Conservation (phyloP, 1,140 invertebrate genomes). For the Papilio xuthus region DNA sequence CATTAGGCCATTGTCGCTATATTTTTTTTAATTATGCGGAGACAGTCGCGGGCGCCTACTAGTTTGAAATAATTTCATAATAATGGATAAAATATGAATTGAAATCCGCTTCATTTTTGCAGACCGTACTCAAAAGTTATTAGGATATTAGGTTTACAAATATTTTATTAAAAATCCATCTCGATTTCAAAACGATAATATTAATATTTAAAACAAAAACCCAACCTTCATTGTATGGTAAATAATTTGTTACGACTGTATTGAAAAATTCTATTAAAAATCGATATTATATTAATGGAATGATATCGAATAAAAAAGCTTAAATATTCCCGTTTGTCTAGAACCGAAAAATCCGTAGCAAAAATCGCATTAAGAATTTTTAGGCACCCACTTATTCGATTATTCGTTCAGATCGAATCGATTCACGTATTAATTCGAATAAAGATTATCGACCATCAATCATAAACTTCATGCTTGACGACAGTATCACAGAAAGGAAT, state of each 20-base stretch:
- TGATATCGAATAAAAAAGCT: slow-evolving; percentile 8
- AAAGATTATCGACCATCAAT: slow-evolving; percentile 65
- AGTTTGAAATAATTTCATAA: not conserved
- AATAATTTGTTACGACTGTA: slow-evolving; percentile 29
- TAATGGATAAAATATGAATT: not conserved
- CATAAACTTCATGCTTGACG: slow-evolving; percentile 62
- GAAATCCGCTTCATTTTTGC: not conserved
- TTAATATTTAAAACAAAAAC: slow-evolving; percentile 16
- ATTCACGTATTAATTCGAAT: slow-evolving; percentile 71
- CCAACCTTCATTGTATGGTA: slow-evolving; percentile 16
- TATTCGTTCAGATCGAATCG: slow-evolving; percentile 60
- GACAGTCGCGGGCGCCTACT: too few relatives aligned
- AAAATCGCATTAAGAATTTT: slow-evolving; percentile 52
- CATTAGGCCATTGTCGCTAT: too few relatives aligned
- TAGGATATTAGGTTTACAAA: not conserved
- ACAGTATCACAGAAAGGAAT: slow-evolving; percentile 59
- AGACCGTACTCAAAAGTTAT: not conserved
- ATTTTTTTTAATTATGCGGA: too few relatives aligned
- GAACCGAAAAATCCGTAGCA: slow-evolving; percentile 51
- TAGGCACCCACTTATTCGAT: slow-evolving; percentile 52
- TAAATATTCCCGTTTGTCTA: slow-evolving; percentile 47
- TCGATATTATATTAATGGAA: slow-evolving; percentile 24
- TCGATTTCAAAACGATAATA: slow-evolving; percentile 13
- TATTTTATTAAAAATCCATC: slow-evolving; percentile 5
- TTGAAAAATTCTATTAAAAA: slow-evolving; percentile 29